These are phyloP conservation scores for Petrocephalus microphthalmus DNA, from an alignment of 2,113 vertebrate species.

Conservation along the genomic window DNA sequence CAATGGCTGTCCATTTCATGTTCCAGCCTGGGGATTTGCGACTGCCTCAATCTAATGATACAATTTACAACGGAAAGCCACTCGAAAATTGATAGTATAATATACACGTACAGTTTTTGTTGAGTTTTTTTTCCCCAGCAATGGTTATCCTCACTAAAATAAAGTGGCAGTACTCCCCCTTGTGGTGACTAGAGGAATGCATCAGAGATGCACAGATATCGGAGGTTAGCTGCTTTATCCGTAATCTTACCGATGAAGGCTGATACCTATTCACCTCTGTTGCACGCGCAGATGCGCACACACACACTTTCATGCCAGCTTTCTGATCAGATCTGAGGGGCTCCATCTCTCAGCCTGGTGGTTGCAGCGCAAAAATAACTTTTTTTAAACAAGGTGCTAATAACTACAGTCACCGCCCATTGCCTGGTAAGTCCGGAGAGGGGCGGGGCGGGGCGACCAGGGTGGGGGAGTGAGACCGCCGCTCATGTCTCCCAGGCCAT, in stretches of 20 bases:
- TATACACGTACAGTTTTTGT: background rate
- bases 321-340: background rate
- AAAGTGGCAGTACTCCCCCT: background rate
- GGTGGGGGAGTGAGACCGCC: background rate
- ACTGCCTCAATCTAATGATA: background rate
- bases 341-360: background rate
- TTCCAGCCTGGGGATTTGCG: background rate
- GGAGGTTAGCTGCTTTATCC: background rate
- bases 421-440: background rate
- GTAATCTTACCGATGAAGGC: background rate
- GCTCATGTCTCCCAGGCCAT: slow-evolving; percentile 92
- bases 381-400: background rate
- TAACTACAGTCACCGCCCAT: background rate
- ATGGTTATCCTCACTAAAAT: background rate
- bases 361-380: background rate
- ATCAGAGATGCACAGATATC: background rate
- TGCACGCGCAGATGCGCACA: slow-evolving; percentile 23
- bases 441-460: no score
- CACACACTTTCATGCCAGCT: slow-evolving; percentile 23
- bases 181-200: background rate
- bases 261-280: background rate
- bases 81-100: background rate
- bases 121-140: background rate
- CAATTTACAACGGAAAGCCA: background rate
- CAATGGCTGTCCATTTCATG: background rate